Evolutionary conservation across 2,888 invertebrate species (phyloP).

Genomic region (Diaperis boleti): DNA sequence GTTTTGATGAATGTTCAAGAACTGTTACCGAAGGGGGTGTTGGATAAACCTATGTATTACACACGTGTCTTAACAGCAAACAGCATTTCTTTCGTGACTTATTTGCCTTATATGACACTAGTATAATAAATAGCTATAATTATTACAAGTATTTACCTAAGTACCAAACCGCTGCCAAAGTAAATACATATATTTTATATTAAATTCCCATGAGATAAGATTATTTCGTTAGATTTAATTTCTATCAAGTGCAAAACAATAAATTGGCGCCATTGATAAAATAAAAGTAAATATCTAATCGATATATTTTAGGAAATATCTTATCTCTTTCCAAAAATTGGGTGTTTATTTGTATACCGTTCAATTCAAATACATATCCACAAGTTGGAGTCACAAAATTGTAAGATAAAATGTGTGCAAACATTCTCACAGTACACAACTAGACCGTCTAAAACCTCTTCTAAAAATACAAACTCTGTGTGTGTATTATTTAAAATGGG

Average conservation of each 20-base stretch:
- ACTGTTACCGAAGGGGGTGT: too few species aligned
- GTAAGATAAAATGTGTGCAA: not conserved
- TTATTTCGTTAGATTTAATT: not conserved
- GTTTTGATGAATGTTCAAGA: too few species aligned
- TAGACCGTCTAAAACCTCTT: conserved; percentile 2
- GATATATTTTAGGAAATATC: not conserved
- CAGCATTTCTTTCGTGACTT: too few species aligned
- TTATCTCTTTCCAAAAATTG: conserved; percentile 10
- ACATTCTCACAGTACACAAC: not conserved
- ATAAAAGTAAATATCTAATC: not conserved
- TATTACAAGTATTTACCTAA: not conserved
- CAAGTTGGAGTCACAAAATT: too few species aligned
- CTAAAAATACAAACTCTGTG: conserved; percentile 5
- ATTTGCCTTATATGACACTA: too few species aligned
- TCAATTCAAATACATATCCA: too few species aligned
- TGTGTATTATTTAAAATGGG: conserved; percentile 9
- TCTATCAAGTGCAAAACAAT: not conserved
- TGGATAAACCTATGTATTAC: too few species aligned
- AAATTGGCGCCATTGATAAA: not conserved
- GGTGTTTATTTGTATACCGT: not conserved
- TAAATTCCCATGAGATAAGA: not conserved
- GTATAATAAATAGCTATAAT: too few species aligned
- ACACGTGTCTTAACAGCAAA: too few species aligned
- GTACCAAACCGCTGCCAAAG: not conserved
- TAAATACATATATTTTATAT: too few species aligned